Conservation (phyloP, 2,797 vertebrate species). For the Onychomys arenicola region DNA sequence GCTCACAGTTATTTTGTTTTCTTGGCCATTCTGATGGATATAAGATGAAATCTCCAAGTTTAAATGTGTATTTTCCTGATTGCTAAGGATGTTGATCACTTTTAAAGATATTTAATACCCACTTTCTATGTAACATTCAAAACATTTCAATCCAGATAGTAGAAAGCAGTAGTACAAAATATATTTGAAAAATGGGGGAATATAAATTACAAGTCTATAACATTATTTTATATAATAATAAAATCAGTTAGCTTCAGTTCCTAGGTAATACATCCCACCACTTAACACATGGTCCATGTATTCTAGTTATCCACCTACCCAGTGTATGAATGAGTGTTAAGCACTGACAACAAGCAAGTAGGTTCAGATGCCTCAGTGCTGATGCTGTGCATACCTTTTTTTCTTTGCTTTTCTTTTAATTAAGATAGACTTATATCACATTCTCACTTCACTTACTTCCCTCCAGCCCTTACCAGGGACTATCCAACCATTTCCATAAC, state of each 20-base stretch:
- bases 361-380: conserved; percentile 34
- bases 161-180: conserved; percentile 36
- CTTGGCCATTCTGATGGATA: neutral
- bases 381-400: neutral
- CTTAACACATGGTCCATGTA: conserved; percentile 40
- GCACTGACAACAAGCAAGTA: conserved; percentile 21
- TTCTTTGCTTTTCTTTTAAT: neutral
- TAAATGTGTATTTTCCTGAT: neutral
- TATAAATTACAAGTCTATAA: conserved; percentile 52
- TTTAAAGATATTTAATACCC: neutral
- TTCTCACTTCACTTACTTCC: neutral
- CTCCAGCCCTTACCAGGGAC: neutral
- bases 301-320: conserved; percentile 39
- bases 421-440: neutral
- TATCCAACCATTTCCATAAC: too few species aligned
- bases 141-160: conserved; percentile 33
- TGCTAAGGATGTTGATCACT: neutral
- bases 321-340: conserved; percentile 53
- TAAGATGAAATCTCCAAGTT: neutral
- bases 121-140: neutral
- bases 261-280: neutral
- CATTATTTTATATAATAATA: conserved; percentile 53
- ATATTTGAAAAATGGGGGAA: conserved; percentile 59
- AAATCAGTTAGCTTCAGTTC: conserved; percentile 29
- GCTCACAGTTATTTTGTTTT: neutral